Evolutionary conservation across 2,797 vertebrate species (phyloP), one percentile per base, ranked within the genome.

Genomic region (Microctenopoma lineatum): DNA sequence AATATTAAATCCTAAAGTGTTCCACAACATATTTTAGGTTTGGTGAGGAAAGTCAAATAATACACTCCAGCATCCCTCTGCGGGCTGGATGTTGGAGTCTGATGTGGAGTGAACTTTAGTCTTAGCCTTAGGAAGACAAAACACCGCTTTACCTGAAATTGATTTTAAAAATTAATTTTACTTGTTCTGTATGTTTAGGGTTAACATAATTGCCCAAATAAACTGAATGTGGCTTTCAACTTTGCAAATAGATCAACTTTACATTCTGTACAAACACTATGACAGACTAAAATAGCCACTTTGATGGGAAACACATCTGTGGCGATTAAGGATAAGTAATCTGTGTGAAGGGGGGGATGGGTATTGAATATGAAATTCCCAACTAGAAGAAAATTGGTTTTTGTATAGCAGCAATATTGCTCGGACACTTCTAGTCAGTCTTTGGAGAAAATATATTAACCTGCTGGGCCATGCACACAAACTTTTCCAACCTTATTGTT

Each of bases 401-500:
- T 59, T 77, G 80, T 80, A 73, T 71, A 68, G 71, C 59, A 73
- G 69, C 81, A 90, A 84, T 87, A 85, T 77, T 80, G 84, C 78
- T 75, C 82, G 89, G 87, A 88, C 83, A 90, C 83, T 87, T 90
- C 75, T 71, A 76, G 87, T 90, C 83, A 73, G 78, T 87, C 85
- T 90, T 90, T 87, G 75, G 74, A 84, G 80, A 73, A 90, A 90
- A 92, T 87, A 88, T 90, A 93, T 94, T 85, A 93, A 93, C 90
- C 92, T 90, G 83, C 80, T 76, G 80, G 86, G 91, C 90, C 81
- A 87, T 75, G 84, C 75, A 78, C 84, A 83, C 88, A 91, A 93
- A 94, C 90, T 93, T 21, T 93, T 88, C 86, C 88, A 90, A 90
- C 91, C 92, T 91, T 90, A 91, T 88, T 91, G 91, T 93, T 94